Evolutionary conservation across 37 sponge, comb jelly and placozoan species (phyloP).

Genomic region (Spongilla lacustris): DNA sequence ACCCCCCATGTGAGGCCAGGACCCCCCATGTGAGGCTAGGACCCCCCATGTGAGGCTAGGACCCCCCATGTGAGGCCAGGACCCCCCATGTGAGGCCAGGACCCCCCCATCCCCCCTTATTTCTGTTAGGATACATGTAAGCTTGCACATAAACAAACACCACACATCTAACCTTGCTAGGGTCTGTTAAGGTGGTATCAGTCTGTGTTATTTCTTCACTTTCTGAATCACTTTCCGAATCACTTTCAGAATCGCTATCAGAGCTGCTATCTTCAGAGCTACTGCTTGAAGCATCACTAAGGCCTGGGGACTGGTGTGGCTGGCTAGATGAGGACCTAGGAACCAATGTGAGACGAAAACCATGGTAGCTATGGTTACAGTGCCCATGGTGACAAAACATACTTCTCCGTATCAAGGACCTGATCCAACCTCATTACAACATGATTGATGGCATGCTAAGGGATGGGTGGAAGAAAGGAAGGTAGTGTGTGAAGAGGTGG

Average conservation of each 20-base stretch:
- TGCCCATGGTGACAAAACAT: neutral
- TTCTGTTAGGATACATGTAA: neutral
- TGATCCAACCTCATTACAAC: neutral
- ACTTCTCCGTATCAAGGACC: neutral
- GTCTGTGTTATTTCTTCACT: neutral
- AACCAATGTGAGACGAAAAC: neutral
- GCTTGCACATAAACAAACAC: neutral
- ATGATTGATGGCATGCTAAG: neutral
- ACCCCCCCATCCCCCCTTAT: no score
- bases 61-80: neutral
- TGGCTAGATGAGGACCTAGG: neutral
- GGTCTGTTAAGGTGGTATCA: neutral
- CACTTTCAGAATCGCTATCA: neutral
- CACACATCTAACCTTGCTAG: neutral
- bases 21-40: neutral
- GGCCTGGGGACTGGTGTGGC: neutral
- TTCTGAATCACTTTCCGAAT: neutral
- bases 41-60: neutral
- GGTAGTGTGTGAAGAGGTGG: neutral
- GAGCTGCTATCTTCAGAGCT: neutral
- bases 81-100: neutral
- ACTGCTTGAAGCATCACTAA: neutral
- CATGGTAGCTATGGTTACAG: neutral
- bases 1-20: neutral
- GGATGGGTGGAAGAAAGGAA: neutral